Conservation (phyloP, 2,113 vertebrate species). For the Actenoides hombroni region DNA sequence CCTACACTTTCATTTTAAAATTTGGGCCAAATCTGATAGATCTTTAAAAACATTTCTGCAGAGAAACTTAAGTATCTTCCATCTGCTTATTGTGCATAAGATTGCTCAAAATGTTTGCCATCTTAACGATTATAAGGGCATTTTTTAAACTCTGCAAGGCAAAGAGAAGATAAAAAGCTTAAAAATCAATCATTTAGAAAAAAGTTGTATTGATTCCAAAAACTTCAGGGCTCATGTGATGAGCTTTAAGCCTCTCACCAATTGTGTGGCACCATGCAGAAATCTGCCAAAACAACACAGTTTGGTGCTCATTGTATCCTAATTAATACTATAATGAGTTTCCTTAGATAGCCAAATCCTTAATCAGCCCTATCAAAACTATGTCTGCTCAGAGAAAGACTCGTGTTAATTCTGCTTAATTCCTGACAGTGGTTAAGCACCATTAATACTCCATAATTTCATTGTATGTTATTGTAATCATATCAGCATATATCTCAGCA, state of each 20-base stretch:
- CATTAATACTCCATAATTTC: conserved; percentile 87
- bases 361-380: conserved; percentile 83
- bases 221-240: conserved; percentile 53
- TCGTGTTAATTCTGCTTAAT: conserved; percentile 84
- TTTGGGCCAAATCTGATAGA: neutral
- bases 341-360: conserved; percentile 81
- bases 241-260: conserved; percentile 67
- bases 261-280: conserved; percentile 70
- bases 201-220: conserved; percentile 55
- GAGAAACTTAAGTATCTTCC: neutral
- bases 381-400: conserved; percentile 78
- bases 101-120: conserved; percentile 1
- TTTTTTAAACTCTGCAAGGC: conserved; percentile 30
- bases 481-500: conserved; percentile 82
- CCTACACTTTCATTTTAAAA: neutral
- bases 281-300: conserved; percentile 80
- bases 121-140: neutral
- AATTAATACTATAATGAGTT: conserved; percentile 86
- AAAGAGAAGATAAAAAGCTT: conserved; percentile 55
- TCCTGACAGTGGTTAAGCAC: conserved; percentile 81
- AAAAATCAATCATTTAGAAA: conserved; percentile 58
- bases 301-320: conserved; percentile 81
- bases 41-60: neutral
- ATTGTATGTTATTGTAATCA: conserved; percentile 85
- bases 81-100: neutral